phyloP scores from a whole-genome alignment of 1,140 invertebrate genomes.

The Drosophila rufa region DNA sequence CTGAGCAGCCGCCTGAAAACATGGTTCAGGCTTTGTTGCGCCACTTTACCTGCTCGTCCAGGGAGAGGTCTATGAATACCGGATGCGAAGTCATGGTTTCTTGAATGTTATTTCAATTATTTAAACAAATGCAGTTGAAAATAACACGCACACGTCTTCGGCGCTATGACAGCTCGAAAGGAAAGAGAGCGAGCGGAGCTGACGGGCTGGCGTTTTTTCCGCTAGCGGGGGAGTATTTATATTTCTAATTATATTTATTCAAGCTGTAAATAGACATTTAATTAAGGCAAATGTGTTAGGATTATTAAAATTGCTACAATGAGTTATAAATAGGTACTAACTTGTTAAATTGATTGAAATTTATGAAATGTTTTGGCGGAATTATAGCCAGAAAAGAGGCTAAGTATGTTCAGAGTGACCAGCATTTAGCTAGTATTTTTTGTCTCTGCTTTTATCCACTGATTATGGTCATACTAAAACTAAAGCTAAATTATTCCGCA shows the following conservation, averaged over 20 bases:
- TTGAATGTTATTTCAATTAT: slow-evolving; percentile 45
- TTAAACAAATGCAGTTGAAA: slow-evolving; percentile 35
- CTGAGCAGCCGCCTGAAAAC: background rate
- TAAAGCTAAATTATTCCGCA: background rate
- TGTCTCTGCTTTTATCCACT: no score
- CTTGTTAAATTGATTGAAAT: background rate
- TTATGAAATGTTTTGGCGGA: background rate
- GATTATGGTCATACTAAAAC: slow-evolving; percentile 6
- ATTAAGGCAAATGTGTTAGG: no score
- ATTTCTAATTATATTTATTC: no score
- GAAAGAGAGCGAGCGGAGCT: slow-evolving; percentile 62
- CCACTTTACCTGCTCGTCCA: slow-evolving; percentile 90
- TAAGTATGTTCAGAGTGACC: background rate
- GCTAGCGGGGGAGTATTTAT: background rate
- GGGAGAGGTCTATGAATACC: slow-evolving; percentile 92
- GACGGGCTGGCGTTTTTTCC: slow-evolving; percentile 9
- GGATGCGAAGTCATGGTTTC: slow-evolving; percentile 89
- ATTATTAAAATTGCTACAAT: no score
- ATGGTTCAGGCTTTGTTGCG: slow-evolving; percentile 4
- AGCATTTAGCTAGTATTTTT: background rate
- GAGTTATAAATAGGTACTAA: background rate
- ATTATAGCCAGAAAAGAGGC: background rate
- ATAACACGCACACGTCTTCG: slow-evolving; percentile 76
- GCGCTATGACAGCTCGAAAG: slow-evolving; percentile 75
- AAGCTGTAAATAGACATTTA: background rate